A percentile compares a stretch with the other conserved stretches of the same genome.
Conservation (phyloP, 2,888 invertebrate genomes). For the Tipula confusa region DNA sequence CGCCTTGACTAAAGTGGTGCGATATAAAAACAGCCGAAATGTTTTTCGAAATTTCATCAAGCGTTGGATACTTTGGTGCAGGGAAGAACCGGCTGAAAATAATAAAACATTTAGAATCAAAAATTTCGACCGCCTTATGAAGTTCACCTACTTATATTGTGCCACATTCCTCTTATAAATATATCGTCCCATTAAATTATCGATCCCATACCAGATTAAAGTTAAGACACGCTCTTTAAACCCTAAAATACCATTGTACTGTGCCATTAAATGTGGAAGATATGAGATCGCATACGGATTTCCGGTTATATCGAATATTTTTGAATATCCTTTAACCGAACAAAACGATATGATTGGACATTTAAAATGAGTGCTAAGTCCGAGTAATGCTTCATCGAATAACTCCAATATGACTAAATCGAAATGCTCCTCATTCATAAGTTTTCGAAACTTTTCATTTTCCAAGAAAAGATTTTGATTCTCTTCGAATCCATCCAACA, state of each 20-base stretch:
- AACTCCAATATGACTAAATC: constrained; percentile 45
- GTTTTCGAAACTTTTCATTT: constrained; percentile 37
- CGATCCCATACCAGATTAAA: not conserved
- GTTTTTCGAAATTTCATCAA: not conserved
- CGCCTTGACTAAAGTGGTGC: not conserved
- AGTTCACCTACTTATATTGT: not conserved
- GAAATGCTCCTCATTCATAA: constrained; percentile 39
- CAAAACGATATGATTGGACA: constrained; percentile 39
- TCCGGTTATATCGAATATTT: not conserved
- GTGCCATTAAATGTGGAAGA: not conserved
- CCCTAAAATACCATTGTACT: not conserved
- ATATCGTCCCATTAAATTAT: not conserved
- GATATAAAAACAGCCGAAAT: not conserved
- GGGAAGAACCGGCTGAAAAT: constrained; percentile 35
- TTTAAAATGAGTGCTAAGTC: constrained; percentile 44
- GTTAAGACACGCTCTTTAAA: not conserved
- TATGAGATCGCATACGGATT: not conserved
- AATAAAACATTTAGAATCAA: not conserved
- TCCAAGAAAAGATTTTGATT: constrained; percentile 33
- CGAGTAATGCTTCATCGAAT: constrained; percentile 44
- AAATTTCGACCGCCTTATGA: not conserved
- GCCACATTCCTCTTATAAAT: not conserved
- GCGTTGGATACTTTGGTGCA: not conserved
- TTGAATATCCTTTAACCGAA: not conserved
- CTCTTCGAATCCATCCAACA: not conserved